phyloP scores from a whole-genome alignment of 2,888 invertebrate species.

The Acanthosoma haemorrhoidale region DNA sequence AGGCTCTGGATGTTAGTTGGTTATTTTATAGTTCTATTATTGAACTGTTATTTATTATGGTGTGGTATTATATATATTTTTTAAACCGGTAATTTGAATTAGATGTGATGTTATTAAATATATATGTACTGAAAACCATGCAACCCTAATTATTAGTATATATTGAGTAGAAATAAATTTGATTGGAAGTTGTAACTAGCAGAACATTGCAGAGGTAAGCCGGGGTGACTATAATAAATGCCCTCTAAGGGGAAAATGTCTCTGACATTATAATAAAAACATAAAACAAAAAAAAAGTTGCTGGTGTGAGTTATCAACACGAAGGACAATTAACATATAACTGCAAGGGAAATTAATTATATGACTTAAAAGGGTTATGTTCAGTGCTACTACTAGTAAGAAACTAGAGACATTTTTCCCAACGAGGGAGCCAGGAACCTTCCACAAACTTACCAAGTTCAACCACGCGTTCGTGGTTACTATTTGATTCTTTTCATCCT shows the following conservation, averaged over 20 bases:
- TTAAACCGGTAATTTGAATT: not conserved
- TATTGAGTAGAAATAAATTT: not conserved
- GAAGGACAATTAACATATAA: too few relatives aligned
- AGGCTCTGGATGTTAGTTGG: too few relatives aligned
- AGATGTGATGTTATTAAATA: conserved; percentile 4
- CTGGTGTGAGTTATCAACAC: too few relatives aligned
- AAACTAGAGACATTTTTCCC: conserved; percentile 35
- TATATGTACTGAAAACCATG: conserved; percentile 3
- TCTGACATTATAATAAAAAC: conserved; percentile 34
- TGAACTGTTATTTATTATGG: not conserved
- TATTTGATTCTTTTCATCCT: conserved; percentile 60
- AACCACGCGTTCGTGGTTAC: conserved; percentile 57
- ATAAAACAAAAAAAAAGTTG: conserved; percentile 35
- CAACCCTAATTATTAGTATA: not conserved
- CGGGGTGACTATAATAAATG: conserved; percentile 38
- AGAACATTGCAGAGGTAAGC: conserved; percentile 39
- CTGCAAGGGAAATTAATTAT: too few relatives aligned
- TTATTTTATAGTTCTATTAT: not conserved
- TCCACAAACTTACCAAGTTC: conserved; percentile 50
- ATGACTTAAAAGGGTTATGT: too few relatives aligned
- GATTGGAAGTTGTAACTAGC: conserved; percentile 14
- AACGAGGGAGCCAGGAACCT: conserved; percentile 33
- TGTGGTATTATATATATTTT: not conserved
- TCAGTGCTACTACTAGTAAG: conserved; percentile 37
- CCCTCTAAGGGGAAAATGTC: conserved; percentile 40